These are phyloP conservation scores for Alosa alosa DNA, from an alignment of 2,113 vertebrate species.

Conservation along the genomic window DNA sequence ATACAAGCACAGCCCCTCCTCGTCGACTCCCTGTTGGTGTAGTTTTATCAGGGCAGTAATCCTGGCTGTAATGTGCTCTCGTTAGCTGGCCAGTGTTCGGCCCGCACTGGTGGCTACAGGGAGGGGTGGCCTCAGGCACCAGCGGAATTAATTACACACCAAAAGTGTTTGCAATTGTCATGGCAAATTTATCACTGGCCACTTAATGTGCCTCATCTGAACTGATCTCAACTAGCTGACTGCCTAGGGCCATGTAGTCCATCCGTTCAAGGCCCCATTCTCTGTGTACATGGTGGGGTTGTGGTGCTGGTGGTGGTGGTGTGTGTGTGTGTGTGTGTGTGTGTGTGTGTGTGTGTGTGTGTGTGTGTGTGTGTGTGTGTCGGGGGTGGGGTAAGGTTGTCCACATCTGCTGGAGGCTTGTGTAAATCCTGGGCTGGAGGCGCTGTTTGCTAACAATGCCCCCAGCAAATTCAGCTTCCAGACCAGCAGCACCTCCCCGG, in stretches of 20 bases:
- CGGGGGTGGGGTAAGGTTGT: constrained; percentile 49
- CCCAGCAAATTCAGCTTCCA: constrained; percentile 84
- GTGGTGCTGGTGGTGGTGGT: constrained; percentile 14
- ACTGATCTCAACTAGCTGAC: constrained; percentile 78
- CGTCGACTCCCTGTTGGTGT: constrained; percentile 54
- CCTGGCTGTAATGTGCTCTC: constrained; percentile 88
- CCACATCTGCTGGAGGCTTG: constrained; percentile 82
- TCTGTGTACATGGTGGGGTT: constrained; percentile 25
- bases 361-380: constrained; percentile 30
- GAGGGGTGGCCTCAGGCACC: constrained; percentile 83
- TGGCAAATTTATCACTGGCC: constrained; percentile 98
- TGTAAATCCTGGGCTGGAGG: constrained; percentile 84
- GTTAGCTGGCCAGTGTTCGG: constrained; percentile 83
- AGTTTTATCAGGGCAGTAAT: constrained; percentile 79
- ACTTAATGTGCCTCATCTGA: constrained; percentile 96
- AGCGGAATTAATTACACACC: constrained; percentile 98
- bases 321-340: constrained; percentile 26
- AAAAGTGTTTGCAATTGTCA: constrained; percentile 97
- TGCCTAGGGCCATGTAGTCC: constrained; percentile 71
- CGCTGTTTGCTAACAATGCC: constrained; percentile 84
- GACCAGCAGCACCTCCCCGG: constrained; percentile 65
- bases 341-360: constrained; percentile 27
- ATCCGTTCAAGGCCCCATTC: constrained; percentile 35
- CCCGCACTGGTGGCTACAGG: constrained; percentile 78
- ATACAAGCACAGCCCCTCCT: constrained; percentile 47